These are phyloP conservation scores for Drosophila athabasca DNA, from an alignment of 1,140 invertebrate genomes.

Conservation along the genomic window DNA sequence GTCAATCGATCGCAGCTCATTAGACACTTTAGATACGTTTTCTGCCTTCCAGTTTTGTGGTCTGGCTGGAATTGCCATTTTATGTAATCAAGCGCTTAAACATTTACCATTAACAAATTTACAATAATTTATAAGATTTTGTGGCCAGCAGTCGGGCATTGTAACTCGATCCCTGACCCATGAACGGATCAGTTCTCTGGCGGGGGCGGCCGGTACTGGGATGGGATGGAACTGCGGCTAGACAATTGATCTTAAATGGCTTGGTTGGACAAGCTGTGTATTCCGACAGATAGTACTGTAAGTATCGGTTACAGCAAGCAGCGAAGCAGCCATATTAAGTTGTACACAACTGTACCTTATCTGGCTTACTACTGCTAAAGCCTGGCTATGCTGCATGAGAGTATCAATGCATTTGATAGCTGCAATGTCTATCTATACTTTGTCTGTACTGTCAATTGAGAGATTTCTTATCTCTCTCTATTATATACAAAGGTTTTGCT, in stretches of 20 bases:
- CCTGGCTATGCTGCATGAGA: too few relatives aligned
- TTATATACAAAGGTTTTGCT: too few relatives aligned
- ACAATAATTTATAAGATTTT: slow-evolving; percentile 47
- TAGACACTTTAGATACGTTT: slow-evolving; percentile 39
- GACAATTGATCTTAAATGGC: slow-evolving; percentile 47
- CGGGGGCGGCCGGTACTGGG: too few relatives aligned
- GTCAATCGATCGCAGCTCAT: slow-evolving; percentile 62
- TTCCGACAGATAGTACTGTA: too few relatives aligned
- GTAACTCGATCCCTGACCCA: slow-evolving; percentile 38
- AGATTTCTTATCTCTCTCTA: too few relatives aligned
- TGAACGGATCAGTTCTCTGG: neutral
- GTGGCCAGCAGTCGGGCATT: slow-evolving; percentile 7
- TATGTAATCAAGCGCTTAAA: slow-evolving; percentile 65
- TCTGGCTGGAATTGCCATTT: slow-evolving; percentile 20
- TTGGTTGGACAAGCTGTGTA: slow-evolving; percentile 40
- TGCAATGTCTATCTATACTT: too few relatives aligned
- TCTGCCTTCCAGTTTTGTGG: slow-evolving; percentile 3
- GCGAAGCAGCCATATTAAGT: neutral
- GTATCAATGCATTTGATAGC: too few relatives aligned
- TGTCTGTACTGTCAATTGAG: too few relatives aligned
- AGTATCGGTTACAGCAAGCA: slow-evolving; percentile 2
- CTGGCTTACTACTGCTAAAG: too few relatives aligned
- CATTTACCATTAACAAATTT: slow-evolving; percentile 66
- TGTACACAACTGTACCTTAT: slow-evolving; percentile 24
- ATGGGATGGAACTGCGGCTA: slow-evolving; percentile 23